Evolutionary conservation across 2,888 invertebrate genomes (phyloP), one percentile per base, ranked within the genome.

Genomic region (Diloba caeruleocephala): DNA sequence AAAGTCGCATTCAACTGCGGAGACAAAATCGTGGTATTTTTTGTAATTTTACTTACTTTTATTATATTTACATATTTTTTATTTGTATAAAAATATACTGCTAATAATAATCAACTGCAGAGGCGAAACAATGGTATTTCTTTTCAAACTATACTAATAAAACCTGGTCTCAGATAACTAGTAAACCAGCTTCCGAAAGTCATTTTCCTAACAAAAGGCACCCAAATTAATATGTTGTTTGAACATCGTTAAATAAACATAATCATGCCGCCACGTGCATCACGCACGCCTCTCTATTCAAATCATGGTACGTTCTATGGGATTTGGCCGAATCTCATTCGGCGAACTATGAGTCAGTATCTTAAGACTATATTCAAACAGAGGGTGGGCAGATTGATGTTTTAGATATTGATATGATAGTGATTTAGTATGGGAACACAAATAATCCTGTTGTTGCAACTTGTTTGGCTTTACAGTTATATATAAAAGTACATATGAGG

Each of bases 201-300:
- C 86, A 90, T 90, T 87, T 87, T 76, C 81, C 76, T 75, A 82
- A 88, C 88, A 89, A 90, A 89, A 89, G 86, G 62, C 79, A 62
- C 79, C 85, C 84, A 91, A 91, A 93, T 93, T 92, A 93, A 92
- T 91, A 92, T 88, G 90, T 91, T 93, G 93, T 93, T 93, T 92
- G 92, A 93, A 87, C 89, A 87, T 88, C 79, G 84, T 88, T 86
- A 91, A 87, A 87, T 87, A 92, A 93, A 93, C 88, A 92, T 88
- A 92, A 92, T 93, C 90, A 92, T 63, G 15, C 3, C 25, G 85
- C 49, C 93, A 92, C 93, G 93, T 91, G 93, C 73, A 19, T 15
- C 2, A 74, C 91, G 82, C 88, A 76, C 91, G 90, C 81, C 82
- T 67, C 67, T 68, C 85, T 67, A 87, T 92, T 87, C 87, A 89